Evolutionary conservation across 2,888 invertebrate species (phyloP), one percentile per base, ranked within the genome.

Genomic region (Crossocerus cetratus): DNA sequence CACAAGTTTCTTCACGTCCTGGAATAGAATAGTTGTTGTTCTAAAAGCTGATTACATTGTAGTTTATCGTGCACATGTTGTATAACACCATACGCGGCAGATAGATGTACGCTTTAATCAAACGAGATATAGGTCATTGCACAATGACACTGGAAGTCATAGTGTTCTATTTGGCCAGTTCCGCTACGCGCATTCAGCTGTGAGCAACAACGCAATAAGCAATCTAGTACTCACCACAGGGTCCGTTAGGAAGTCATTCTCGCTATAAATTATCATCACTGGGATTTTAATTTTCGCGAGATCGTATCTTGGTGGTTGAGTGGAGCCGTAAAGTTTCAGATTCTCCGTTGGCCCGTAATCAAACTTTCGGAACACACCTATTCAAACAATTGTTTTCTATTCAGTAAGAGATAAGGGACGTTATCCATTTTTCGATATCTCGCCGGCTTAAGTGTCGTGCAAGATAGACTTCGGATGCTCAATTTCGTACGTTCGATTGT

Each of bases 211-310:
- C 49, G 16, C 3, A 32, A 32, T 11, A 11, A 32, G 32, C 32
- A 4, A 32, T 1, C 11, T 11, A 32, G 3, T 32, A 32, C 32
- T 32, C 8, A 49, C 49, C 82, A 72, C 72, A n/a, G 86, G 84
- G 78, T 89, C 92, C 23, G 93, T 93, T 3, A 94, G 87, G 86
- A 92, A 92, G 84, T 95, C 95, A 80, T 93, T 93, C 72, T 92
- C 91, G 5, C 94, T 94, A 74, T 94, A 93, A 59, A 94, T 91
- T 18, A 94, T 81, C 1, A 91, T 90, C 2, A 93, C 92, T 0
- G 94, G 94, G 45, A 93, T 91, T 79, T 89, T 91, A 0, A 94
- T 92, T 70, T 92, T 93, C 5, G 91, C 90, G 22, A 94, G 85
- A 76, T 93, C 91, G 83, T 94, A 94, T 43, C 88, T 87, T 0